Percentiles rank a stretch among this genome's conserved stretches.
phyloP scores from a whole-genome alignment of 2,888 invertebrate genomes.

The Euzetes globulus region DNA sequence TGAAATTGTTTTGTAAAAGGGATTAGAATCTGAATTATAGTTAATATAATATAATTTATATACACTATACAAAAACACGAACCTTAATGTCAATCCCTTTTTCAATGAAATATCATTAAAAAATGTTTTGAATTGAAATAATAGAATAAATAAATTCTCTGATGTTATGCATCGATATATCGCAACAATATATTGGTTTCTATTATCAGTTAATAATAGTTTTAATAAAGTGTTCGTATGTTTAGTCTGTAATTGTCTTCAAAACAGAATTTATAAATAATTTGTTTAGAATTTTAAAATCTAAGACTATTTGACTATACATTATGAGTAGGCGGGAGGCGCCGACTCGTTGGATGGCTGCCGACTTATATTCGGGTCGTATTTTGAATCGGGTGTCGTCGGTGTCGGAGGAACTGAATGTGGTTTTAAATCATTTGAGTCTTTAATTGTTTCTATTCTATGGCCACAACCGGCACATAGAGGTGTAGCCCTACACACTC shows the following conservation, averaged over 20 bases:
- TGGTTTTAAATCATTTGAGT: not conserved
- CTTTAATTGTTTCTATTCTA: constrained; percentile 10
- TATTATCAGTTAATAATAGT: not conserved
- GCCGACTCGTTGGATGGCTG: constrained; percentile 28
- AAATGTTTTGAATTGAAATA: not conserved
- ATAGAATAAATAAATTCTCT: not conserved
- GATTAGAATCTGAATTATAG: not conserved
- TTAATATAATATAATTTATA: constrained; percentile 3
- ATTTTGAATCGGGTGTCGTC: constrained; percentile 23
- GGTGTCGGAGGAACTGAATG: constrained; percentile 25
- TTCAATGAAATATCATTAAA: not conserved
- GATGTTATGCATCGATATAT: not conserved
- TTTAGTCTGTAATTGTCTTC: not conserved
- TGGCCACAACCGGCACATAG: constrained; percentile 24
- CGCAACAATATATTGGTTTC: constrained; percentile 7
- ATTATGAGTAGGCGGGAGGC: constrained; percentile 19
- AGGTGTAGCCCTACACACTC: constrained; percentile 2
- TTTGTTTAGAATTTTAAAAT: not conserved
- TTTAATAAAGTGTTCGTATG: not conserved
- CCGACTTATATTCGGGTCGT: constrained; percentile 13
- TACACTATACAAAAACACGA: constrained; percentile 14
- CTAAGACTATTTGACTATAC: not conserved
- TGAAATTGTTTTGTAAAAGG: not conserved
- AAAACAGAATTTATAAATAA: not conserved
- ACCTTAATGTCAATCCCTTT: constrained; percentile 22